These are phyloP conservation scores for Cotesia congregata DNA, from an alignment of 2,888 invertebrate genomes.

Conservation along the genomic window DNA sequence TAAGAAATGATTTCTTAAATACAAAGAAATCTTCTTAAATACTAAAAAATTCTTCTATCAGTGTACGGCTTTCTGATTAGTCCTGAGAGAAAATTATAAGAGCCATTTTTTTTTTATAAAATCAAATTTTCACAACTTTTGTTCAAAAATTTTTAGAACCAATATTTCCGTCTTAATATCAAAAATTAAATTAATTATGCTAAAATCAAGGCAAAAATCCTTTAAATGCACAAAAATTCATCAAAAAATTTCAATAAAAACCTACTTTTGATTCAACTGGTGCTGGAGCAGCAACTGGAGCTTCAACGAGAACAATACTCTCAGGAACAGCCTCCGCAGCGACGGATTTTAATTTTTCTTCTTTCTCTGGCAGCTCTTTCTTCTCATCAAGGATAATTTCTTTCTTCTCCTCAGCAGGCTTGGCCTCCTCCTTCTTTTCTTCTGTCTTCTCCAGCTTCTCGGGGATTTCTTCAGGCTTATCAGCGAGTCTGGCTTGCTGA, in stretches of 20 bases:
- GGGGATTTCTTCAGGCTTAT: conserved; percentile 25
- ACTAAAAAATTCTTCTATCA: no score
- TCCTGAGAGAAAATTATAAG: no score
- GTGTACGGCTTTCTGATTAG: no score
- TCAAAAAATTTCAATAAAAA: neutral
- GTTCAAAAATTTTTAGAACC: no score
- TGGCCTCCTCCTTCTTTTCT: conserved; percentile 39
- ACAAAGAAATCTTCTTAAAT: no score
- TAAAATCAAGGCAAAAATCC: no score
- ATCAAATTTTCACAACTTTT: no score
- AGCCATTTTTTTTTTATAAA: no score
- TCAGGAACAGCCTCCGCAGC: conserved; percentile 11
- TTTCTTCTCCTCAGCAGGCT: conserved; percentile 29
- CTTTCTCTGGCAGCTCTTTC: conserved; percentile 35
- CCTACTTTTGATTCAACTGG: conserved; percentile 40
- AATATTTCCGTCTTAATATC: no score
- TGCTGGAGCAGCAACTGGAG: conserved; percentile 31
- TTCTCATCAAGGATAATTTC: conserved; percentile 4
- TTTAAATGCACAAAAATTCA: no score
- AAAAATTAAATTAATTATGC: no score
- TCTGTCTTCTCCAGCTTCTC: conserved; percentile 47
- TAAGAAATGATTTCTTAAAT: no score
- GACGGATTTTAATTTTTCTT: conserved; percentile 16
- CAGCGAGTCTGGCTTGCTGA: conserved; percentile 12
- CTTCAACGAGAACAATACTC: neutral